Conservation (phyloP, 2,888 invertebrate species). For the Cheilosia grossa region DNA sequence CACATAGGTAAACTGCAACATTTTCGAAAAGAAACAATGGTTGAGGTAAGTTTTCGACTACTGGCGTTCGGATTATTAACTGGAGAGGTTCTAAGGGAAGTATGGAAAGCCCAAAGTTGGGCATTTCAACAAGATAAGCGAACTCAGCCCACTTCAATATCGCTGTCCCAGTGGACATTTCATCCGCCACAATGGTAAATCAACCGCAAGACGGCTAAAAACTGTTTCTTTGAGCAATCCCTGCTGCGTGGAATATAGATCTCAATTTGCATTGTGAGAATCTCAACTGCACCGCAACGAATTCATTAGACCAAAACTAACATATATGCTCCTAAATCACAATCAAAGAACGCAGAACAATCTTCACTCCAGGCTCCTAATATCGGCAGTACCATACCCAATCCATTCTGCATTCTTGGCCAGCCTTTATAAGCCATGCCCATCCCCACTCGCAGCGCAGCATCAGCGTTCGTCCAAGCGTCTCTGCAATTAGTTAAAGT, state of each 20-base stretch:
- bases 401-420: slow-evolving; percentile 25
- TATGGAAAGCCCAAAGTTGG: no score
- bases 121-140: no score
- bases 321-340: slow-evolving; percentile 61
- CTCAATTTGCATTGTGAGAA: background rate
- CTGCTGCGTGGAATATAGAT: background rate
- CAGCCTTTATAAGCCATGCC: slow-evolving; percentile 19
- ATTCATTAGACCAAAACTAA: slow-evolving; percentile 42
- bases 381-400: slow-evolving; percentile 27
- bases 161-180: no score
- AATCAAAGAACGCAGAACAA: slow-evolving; percentile 65
- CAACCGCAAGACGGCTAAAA: no score
- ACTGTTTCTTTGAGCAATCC: background rate
- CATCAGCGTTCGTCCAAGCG: slow-evolving; percentile 31
- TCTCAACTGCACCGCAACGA: background rate
- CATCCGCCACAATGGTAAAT: no score
- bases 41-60: no score
- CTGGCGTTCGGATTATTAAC: no score
- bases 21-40: no score
- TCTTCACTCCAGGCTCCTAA: slow-evolving; percentile 57
- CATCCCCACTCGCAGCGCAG: slow-evolving; percentile 1
- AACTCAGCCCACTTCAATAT: no score
- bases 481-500: slow-evolving; percentile 73
- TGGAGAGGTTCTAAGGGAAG: no score
- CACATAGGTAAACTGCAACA: no score